A percentile compares a stretch with the other conserved stretches of the same genome.
phyloP scores from a whole-genome alignment of 2,888 invertebrate species.

The Steromphala cineraria region DNA sequence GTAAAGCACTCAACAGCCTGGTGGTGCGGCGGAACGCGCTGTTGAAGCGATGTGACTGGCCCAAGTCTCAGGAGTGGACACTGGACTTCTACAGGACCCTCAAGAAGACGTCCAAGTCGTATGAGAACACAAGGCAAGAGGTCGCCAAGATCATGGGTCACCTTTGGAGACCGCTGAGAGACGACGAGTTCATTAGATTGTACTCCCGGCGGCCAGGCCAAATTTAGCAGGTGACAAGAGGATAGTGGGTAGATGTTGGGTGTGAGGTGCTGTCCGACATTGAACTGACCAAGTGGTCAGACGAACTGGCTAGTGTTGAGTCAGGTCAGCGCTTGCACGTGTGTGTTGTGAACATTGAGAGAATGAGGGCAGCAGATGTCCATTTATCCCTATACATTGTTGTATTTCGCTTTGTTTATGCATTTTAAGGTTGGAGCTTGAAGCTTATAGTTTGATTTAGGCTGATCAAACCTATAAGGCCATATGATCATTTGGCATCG shows the following conservation, averaged over 20 bases:
- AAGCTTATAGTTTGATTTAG: too few relatives aligned
- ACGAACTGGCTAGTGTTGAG: neutral
- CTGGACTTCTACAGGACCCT: constrained; percentile 83
- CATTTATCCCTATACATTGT: too few relatives aligned
- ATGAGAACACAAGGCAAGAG: constrained; percentile 82
- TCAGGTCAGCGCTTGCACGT: too few relatives aligned
- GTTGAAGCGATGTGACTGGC: constrained; percentile 82
- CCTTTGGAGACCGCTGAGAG: constrained; percentile 79
- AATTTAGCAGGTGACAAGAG: neutral
- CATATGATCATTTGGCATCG: too few relatives aligned
- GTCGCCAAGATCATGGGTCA: constrained; percentile 83
- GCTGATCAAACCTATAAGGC: too few relatives aligned
- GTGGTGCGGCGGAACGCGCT: constrained; percentile 84
- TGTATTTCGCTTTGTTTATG: too few relatives aligned
- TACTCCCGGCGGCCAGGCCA: neutral
- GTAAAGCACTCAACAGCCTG: constrained; percentile 80
- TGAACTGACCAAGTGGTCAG: neutral
- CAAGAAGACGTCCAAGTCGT: constrained; percentile 80
- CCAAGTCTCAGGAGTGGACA: constrained; percentile 82
- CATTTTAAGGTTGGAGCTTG: too few relatives aligned
- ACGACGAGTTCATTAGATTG: constrained; percentile 68
- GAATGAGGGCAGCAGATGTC: too few relatives aligned
- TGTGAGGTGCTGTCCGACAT: neutral
- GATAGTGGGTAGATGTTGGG: neutral
- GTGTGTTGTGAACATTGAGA: too few relatives aligned